Base-by-base conservation (phyloP, 35 echinoderm and acorn worm genomes). In the Lytechinus variegatus region DNA sequence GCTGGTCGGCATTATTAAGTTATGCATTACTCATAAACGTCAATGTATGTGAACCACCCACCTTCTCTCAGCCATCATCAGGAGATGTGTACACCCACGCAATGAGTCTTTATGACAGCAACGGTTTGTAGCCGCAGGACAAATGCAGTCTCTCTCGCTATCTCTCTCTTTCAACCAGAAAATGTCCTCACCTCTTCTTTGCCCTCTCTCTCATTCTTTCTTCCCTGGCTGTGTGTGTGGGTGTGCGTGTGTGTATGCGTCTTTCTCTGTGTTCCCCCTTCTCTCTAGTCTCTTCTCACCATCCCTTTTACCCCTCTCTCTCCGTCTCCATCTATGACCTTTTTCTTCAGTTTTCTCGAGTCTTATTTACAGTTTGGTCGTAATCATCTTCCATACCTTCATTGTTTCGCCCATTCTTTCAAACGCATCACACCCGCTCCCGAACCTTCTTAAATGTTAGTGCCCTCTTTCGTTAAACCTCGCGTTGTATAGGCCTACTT, bases 11-110 rank as follows among this genome's bases (percentile, higher is more conserved):
- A 52, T 90, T 90, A 90, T 90, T 90, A 90, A 90, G 28, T 90
- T 90, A 90, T 90, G 88, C 88, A 90, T 90, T 90, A 54, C 88
- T 90, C 88, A 90, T 90, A 90, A 90, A 90, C 88, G 88, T 90
- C 88, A 90, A 79, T 79, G 66, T 79, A 24, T 79, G 66, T 79
- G 66, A 79, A 79, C 66, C 66, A 79, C 66, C 66, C 66, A 79
- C 66, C 66, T 79, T 24, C 66, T 24, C 66, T 24, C 16, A 16
- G 19, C 19, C 66, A 79, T 79, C 66, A 79, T 79, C 66, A 79
- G 19, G 66, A 79, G 66, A 79, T 19, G 21, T 79, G n/a, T 24
- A 79, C 66, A 79, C 66, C 66, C 66, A 79, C 66, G 66, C 66
- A 79, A 6, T 79, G 66, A 79, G 66, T 79, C 66, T 79, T 79